Percentiles rank a stretch among this genome's conserved stretches.
These are phyloP conservation scores for Dolomedes plantarius DNA, from an alignment of 2,888 invertebrate species.

Conservation along the genomic window DNA sequence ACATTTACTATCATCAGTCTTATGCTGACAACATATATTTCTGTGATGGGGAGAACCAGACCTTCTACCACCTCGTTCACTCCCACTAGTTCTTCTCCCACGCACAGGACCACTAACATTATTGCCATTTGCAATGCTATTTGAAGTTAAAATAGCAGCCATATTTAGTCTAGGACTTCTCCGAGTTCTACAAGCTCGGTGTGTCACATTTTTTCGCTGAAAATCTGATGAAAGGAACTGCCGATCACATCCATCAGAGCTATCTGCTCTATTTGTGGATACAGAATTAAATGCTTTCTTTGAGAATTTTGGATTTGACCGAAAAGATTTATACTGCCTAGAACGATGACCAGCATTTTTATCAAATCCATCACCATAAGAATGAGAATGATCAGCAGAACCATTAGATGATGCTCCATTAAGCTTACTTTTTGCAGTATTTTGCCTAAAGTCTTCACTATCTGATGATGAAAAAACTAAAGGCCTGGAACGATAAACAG, in stretches of 20 bases:
- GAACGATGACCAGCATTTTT: neutral
- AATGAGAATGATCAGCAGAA: constrained; percentile 16
- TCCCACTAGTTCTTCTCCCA: neutral
- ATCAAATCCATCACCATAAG: neutral
- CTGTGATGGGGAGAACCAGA: constrained; percentile 28
- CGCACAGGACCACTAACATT: neutral
- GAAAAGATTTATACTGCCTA: neutral
- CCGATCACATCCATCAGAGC: neutral
- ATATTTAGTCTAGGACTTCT: constrained; percentile 1
- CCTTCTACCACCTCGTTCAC: neutral
- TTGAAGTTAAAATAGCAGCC: neutral
- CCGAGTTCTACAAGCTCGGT: neutral
- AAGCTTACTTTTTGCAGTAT: neutral
- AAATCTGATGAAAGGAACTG: constrained; percentile 6
- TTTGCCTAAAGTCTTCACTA: constrained; percentile 38
- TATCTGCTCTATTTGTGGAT: neutral
- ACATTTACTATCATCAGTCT: neutral
- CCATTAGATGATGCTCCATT: neutral
- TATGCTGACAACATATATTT: neutral
- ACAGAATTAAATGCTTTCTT: neutral
- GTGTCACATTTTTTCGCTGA: neutral
- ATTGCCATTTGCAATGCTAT: neutral
- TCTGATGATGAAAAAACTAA: constrained; percentile 49
- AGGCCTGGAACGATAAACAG: constrained; percentile 23
- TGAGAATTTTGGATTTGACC: constrained; percentile 12